Evolutionary conservation across 2,113 vertebrate genomes (phyloP).

Genomic region (Chinchilla lanigera): DNA sequence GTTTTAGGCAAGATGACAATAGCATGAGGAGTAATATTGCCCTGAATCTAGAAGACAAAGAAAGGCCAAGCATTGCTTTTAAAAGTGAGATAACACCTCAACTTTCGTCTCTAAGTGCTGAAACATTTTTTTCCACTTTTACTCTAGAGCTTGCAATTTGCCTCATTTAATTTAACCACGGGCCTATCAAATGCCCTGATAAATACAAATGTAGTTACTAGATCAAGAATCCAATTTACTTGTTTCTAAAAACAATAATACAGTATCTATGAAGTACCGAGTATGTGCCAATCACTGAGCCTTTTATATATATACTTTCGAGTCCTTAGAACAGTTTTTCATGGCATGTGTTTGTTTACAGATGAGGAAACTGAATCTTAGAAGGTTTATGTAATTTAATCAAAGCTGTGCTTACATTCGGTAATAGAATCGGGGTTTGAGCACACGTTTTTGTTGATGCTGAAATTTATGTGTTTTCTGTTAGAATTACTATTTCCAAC

Average conservation of each 20-base stretch:
- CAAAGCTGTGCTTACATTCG: background rate
- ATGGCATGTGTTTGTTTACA: background rate
- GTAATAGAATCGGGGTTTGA: background rate
- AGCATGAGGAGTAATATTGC: conserved; percentile 98
- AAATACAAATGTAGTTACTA: background rate
- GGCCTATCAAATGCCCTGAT: background rate
- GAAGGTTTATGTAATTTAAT: background rate
- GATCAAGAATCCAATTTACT: background rate
- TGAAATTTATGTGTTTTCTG: background rate
- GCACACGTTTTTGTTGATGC: background rate
- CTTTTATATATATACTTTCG: background rate
- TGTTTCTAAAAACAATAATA: background rate
- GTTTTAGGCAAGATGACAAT: conserved; percentile 99
- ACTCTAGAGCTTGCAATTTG: background rate
- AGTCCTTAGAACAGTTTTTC: background rate
- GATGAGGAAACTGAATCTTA: background rate
- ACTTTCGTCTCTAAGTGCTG: conserved; percentile 35
- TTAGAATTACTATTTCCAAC: background rate
- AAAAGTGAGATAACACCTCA: background rate
- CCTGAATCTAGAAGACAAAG: conserved; percentile 94
- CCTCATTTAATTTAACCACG: background rate
- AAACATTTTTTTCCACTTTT: background rate
- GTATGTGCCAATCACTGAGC: no score
- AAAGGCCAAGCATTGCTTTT: conserved; percentile 73
- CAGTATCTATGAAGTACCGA: background rate